Evolutionary conservation across 2,888 invertebrate species (phyloP).

Genomic region (Troglohyphantes excavatus): DNA sequence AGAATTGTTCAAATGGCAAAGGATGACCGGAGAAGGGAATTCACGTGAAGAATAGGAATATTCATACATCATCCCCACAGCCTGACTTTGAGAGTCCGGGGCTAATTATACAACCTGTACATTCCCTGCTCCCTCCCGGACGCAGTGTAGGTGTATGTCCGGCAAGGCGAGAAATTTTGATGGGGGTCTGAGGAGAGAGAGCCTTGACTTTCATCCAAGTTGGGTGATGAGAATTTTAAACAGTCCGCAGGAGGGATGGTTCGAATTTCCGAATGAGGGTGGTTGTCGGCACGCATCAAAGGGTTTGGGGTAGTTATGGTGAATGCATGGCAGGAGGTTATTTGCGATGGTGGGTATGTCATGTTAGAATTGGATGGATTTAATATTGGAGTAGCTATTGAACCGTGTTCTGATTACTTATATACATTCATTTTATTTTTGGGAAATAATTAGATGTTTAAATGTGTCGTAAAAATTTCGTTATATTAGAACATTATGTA

Average conservation of each 20-base stretch:
- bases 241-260: neutral
- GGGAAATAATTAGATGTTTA: too few species aligned
- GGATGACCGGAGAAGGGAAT: neutral
- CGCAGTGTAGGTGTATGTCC: constrained; percentile 1
- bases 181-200: constrained; percentile 1
- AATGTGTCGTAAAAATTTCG: too few species aligned
- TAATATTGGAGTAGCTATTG: too few species aligned
- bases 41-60: constrained; percentile 49
- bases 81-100: constrained; percentile 31
- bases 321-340: constrained; percentile 8
- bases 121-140: neutral
- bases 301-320: constrained; percentile 25
- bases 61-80: constrained; percentile 35
- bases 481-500: too few species aligned
- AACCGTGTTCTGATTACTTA: too few species aligned
- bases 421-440: too few species aligned
- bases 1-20: neutral
- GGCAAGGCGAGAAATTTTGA: constrained; percentile 54
- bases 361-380: too few species aligned
- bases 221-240: constrained; percentile 27
- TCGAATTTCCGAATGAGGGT: neutral
- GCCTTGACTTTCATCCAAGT: constrained; percentile 4
- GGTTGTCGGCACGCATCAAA: constrained; percentile 20
- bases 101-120: constrained; percentile 54
- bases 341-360: too few species aligned